Evolutionary conservation across 1,140 invertebrate species (phyloP).

Genomic region (roundworm (Caenorhabditis elegans)): WBcel235 BX284606.5:11330501-11331000

Average conservation of each 20-base stretch:
- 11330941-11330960: no score
- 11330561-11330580: slow-evolving; percentile 69
- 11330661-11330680: slow-evolving; percentile 20
- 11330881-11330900: no score
- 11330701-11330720: background rate
- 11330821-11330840: no score
- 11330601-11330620: slow-evolving; percentile 86
- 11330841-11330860: no score
- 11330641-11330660: slow-evolving; percentile 65
- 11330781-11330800: background rate
- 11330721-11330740: background rate
- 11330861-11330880: no score
- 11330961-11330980: no score
- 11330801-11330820: no score
- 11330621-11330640: slow-evolving; percentile 85
- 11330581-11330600: slow-evolving; percentile 72
- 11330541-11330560: slow-evolving; percentile 65
- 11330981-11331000: no score
- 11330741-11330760: background rate
- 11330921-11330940: no score
- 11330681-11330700: background rate
- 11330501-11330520: background rate
- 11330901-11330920: no score
- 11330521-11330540: no score
- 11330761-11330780: slow-evolving; percentile 12